Base-by-base conservation (phyloP, 2,113 vertebrate genomes). In the Engystomops pustulosus region DNA sequence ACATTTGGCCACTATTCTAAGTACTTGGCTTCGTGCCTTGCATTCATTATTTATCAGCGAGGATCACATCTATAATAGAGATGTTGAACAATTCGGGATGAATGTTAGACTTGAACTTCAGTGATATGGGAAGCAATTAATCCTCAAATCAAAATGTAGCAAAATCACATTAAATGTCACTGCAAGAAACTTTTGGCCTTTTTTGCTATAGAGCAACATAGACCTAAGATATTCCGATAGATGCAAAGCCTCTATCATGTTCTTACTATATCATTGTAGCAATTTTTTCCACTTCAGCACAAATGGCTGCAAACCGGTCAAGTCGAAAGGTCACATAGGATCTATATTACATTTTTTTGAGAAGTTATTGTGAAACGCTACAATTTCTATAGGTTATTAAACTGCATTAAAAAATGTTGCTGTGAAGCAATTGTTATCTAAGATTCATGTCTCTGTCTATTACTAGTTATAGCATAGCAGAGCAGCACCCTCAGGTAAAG, bases 21-120 rank as follows among this genome's bases (percentile, higher is more conserved):
- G 79, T 70, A 81, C 67, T 71, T 70, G 65, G 79, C 79, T 81
- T 41, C 14, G 14, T 41, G 45, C 60, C 47, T 8, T 69, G 47
- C 27, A 38, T 81, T 70, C 79, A 81, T 81, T 70, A 81, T 81
- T 81, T 81, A 81, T 81, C 79, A 55, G 51, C 5, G 75, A 70
- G 23, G 79, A 69, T 81, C 67, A 81, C 34, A 81, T 81, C 79
- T 55, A 81, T 70, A 81, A 81, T 51, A 34, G 79, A 38, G 79
- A 81, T 71, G 67, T 81, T 81, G 71, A 81, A 81, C 62, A 69
- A 69, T 81, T 60, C 27, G 60, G 51, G 53, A 51, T 81, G 65
- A 69, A 81, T 81, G 65, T 23, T 34, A 70, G 68, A 55, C 18
- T 55, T 70, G 67, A 81, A 53, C 79, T 55, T 81, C 51, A 70